Conservation (phyloP, 2,113 vertebrate species). For the Candoia aspera region DNA sequence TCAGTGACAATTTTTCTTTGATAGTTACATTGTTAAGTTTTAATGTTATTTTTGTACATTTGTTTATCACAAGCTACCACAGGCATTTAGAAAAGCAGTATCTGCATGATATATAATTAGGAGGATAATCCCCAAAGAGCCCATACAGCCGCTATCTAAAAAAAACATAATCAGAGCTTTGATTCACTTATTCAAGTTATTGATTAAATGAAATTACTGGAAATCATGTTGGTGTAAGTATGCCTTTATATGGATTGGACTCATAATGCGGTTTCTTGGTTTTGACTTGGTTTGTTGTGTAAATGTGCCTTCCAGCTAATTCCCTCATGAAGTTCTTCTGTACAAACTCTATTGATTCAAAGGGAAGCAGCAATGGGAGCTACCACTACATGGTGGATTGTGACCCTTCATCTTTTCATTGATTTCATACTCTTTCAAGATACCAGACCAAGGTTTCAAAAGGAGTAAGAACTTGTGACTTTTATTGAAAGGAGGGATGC, state of each 20-base stretch:
- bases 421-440: constrained; percentile 23
- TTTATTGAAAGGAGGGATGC: neutral
- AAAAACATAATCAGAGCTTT: neutral
- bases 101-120: neutral
- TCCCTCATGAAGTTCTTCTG: neutral
- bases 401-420: neutral
- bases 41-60: neutral
- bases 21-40: neutral
- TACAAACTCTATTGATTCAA: neutral
- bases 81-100: neutral
- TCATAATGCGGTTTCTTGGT: neutral
- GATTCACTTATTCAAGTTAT: neutral
- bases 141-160: neutral
- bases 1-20: neutral
- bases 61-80: neutral
- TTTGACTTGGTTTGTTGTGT: neutral
- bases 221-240: neutral
- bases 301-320: neutral
- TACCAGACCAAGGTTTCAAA: neutral
- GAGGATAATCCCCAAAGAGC: neutral
- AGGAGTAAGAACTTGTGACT: neutral
- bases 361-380: neutral
- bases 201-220: neutral
- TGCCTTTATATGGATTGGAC: neutral
- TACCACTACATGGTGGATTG: neutral